Conservation (phyloP, 2,113 vertebrate species). For the Larimichthys polyactis region DNA sequence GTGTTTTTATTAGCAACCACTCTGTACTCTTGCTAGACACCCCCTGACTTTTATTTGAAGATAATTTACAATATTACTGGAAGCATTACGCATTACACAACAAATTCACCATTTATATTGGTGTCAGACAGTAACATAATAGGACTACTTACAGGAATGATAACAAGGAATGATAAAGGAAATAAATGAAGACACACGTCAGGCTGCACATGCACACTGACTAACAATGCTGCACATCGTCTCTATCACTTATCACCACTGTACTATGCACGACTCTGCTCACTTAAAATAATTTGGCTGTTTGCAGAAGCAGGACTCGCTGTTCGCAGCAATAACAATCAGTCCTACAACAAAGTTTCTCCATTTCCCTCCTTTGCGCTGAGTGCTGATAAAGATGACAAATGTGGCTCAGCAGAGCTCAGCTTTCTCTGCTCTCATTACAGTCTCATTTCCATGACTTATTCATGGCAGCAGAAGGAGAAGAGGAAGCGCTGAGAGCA, state of each 20-base stretch:
- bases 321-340: constrained; percentile 30
- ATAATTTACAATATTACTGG: no score
- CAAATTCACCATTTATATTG: neutral
- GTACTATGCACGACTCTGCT: neutral
- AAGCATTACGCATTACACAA: no score
- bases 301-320: neutral
- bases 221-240: neutral
- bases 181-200: neutral
- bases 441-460: constrained; percentile 50
- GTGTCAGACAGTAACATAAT: neutral
- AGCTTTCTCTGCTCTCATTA: constrained; percentile 36
- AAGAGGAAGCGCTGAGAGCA: constrained; percentile 31
- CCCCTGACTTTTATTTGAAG: no score
- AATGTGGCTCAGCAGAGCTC: constrained; percentile 25
- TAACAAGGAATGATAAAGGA: neutral
- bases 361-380: neutral
- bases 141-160: neutral
- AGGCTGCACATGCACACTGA: neutral
- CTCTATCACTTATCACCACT: neutral
- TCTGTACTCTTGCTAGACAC: no score
- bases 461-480: constrained; percentile 58
- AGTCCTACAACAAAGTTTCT: neutral
- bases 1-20: no score
- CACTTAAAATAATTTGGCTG: constrained; percentile 7
- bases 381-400: constrained; percentile 35